Evolutionary conservation across 2,797 vertebrate species (phyloP), one percentile per base, ranked within the genome.

Genomic region (Erithacus rubecula): DNA sequence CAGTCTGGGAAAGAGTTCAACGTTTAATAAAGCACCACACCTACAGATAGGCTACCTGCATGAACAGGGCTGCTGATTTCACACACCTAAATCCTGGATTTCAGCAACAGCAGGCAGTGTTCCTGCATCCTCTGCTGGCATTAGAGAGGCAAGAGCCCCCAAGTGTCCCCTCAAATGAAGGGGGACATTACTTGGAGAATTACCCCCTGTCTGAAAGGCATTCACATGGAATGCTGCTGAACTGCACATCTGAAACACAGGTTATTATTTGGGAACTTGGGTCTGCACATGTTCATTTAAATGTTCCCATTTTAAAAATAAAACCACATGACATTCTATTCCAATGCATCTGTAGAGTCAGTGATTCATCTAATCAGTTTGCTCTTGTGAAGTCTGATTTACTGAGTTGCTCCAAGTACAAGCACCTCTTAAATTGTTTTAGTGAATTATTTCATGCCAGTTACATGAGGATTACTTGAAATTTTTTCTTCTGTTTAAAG

Each of bases 341-440:
- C 83, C 86, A 92, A 85, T 67, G 78, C 83, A 85, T 92, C 67
- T 87, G 83, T 64, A 60, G 34, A 93, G 87, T 21, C 83, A 84
- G 71, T 87, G 83, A 95, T 83, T 95, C 93, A 94, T 83, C 93
- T 85, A 92, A 96, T 93, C 90, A 80, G 71, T 86, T 77, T 72
- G 60, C 86, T 87, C 70, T 95, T 94, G 52, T 91, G 59, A 62
- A 90, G 77, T 37, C 60, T 91, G 51, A 81, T 92, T 92, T 90
- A 91, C 75, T 85, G 49, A 74, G 60, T n/a, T 1, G 10, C 16
- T 78, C 56, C 75, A 89, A 93, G 27, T 36, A 3, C 34, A 83
- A 92, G 67, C 11, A 83, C 27, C 53, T 34, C 71, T 76, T 21
- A 72, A 76, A 86, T 30, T 89, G 32, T 63, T 90, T 82, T 74